phyloP scores from a whole-genome alignment of 2,888 invertebrate species.

The Mythimna albipuncta region DNA sequence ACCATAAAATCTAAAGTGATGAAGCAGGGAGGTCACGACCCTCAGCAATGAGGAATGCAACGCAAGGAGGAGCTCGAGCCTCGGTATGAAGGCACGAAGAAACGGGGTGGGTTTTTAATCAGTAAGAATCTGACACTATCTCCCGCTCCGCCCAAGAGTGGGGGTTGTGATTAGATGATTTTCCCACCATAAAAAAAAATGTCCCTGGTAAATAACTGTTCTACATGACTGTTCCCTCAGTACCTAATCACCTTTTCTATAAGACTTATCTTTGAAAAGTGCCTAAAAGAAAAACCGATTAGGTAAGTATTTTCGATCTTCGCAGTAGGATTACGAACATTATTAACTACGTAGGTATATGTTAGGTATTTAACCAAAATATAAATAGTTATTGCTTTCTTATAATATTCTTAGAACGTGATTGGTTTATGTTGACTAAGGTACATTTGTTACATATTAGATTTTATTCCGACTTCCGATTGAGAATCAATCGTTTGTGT shows the following conservation, averaged over 20 bases:
- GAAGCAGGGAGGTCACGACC: too few relatives aligned
- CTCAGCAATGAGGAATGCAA: too few relatives aligned
- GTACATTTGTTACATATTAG: neutral
- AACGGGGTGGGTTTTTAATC: too few relatives aligned
- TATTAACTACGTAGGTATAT: neutral
- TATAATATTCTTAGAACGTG: neutral
- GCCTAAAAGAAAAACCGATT: neutral
- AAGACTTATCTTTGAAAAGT: neutral
- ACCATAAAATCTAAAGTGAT: too few relatives aligned
- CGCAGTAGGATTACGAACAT: neutral
- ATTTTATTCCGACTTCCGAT: neutral
- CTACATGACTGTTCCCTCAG: too few relatives aligned
- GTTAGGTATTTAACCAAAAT: neutral
- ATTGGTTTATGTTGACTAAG: neutral
- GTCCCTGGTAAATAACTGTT: too few relatives aligned
- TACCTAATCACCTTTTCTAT: neutral
- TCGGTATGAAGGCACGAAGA: too few relatives aligned
- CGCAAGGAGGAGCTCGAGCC: too few relatives aligned
- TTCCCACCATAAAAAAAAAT: too few relatives aligned
- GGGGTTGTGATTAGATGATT: too few relatives aligned
- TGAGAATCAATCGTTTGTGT: neutral
- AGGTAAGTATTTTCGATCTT: neutral
- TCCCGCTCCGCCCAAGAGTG: too few relatives aligned
- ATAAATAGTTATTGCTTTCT: constrained; percentile 9
- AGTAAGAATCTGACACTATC: too few relatives aligned